These are phyloP conservation scores for Eonycteris spelaea DNA, from an alignment of 2,113 vertebrate species.

Conservation along the genomic window DNA sequence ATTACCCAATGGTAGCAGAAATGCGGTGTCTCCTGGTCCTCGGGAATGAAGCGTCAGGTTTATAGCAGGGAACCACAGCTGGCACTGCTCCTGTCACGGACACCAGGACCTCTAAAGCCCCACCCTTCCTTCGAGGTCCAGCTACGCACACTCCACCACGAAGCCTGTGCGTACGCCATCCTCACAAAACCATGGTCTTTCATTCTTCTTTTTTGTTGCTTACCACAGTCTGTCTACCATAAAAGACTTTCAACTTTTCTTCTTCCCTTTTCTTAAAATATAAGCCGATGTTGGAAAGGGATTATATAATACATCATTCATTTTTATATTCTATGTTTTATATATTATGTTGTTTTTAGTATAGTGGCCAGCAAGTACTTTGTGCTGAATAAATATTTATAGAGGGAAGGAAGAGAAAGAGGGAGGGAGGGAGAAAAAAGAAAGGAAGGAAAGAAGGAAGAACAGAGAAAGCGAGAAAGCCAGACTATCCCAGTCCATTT, in stretches of 20 bases:
- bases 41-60: background rate
- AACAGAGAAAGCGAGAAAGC: background rate
- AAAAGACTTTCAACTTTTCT: background rate
- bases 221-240: background rate
- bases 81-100: background rate
- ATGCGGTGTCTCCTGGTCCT: background rate
- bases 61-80: background rate
- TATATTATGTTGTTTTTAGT: background rate
- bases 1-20: background rate
- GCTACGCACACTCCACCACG: rapidly evolving
- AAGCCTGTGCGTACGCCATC: rapidly evolving
- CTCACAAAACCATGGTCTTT: background rate
- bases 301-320: background rate
- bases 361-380: background rate
- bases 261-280: background rate
- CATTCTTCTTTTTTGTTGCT: background rate
- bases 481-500: background rate
- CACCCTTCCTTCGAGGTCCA: background rate
- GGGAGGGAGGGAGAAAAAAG: background rate
- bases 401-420: background rate
- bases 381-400: background rate
- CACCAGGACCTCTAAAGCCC: background rate
- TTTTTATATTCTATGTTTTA: background rate
- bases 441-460: background rate
- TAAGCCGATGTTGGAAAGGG: background rate